Evolutionary conservation across 2,113 vertebrate genomes (phyloP).

Genomic region (Caranx ignobilis): DNA sequence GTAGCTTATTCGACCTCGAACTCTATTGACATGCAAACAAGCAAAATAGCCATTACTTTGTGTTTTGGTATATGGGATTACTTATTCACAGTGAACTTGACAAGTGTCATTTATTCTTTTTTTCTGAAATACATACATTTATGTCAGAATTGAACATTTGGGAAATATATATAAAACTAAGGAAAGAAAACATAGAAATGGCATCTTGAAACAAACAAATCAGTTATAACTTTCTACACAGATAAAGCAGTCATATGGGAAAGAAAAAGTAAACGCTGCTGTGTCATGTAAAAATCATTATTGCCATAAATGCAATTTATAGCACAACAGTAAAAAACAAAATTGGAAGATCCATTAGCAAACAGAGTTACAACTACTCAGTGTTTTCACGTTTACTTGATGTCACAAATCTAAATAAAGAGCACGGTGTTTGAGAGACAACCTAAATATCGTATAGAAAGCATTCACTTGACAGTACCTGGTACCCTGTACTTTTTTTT

Average conservation of each 20-base stretch:
- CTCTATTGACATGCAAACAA: too few relatives aligned
- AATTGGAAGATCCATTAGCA: background rate
- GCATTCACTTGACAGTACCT: background rate
- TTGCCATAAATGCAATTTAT: too few relatives aligned
- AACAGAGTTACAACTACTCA: background rate
- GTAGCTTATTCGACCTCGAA: too few relatives aligned
- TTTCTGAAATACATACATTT: too few relatives aligned
- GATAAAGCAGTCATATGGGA: background rate
- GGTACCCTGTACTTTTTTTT: too few relatives aligned
- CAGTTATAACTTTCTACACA: background rate
- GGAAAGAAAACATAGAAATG: too few relatives aligned
- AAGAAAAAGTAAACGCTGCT: background rate
- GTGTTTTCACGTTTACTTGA: background rate
- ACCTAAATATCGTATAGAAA: background rate
- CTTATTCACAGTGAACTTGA: too few relatives aligned
- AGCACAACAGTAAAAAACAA: background rate
- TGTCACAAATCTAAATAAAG: background rate
- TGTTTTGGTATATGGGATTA: too few relatives aligned
- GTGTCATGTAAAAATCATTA: background rate
- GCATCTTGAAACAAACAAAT: background rate
- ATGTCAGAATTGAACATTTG: too few relatives aligned
- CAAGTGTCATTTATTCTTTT: too few relatives aligned
- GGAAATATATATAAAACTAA: too few relatives aligned
- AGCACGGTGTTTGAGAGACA: background rate
- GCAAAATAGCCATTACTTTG: too few relatives aligned